phyloP scores from a whole-genome alignment of 2,113 vertebrate genomes.

The Lophius piscatorius region DNA sequence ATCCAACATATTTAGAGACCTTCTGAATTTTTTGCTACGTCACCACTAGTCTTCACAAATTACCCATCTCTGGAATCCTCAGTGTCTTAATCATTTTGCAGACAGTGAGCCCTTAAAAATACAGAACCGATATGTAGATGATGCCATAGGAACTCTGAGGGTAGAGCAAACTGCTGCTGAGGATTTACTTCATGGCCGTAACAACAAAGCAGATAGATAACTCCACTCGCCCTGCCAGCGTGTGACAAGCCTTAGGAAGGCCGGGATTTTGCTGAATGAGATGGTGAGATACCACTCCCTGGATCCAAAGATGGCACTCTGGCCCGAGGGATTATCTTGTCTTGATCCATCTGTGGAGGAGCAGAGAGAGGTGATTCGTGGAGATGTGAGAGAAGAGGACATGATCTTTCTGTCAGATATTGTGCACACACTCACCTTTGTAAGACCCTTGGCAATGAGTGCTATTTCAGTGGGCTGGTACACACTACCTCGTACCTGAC shows the following conservation, averaged over 20 bases:
- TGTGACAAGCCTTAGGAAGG: constrained; percentile 23
- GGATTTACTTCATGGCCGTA: background rate
- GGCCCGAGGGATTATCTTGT: constrained; percentile 80
- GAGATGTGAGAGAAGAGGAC: background rate
- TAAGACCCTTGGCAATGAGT: constrained; percentile 85
- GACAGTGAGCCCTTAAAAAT: too few relatives aligned
- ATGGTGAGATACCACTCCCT: constrained; percentile 77
- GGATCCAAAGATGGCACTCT: constrained; percentile 71
- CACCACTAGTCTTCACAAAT: too few relatives aligned
- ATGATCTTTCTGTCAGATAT: background rate
- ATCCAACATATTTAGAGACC: too few relatives aligned
- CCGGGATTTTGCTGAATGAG: constrained; percentile 75
- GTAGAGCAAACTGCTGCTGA: background rate
- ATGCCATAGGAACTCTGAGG: background rate
- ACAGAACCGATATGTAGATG: too few relatives aligned
- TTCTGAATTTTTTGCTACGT: too few relatives aligned
- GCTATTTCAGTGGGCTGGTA: constrained; percentile 95
- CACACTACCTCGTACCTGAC: constrained; percentile 84
- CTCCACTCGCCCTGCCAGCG: too few relatives aligned
- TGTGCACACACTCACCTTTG: constrained; percentile 67
- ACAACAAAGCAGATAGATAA: background rate
- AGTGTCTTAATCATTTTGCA: too few relatives aligned
- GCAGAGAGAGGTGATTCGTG: background rate
- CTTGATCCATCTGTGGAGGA: constrained; percentile 76
- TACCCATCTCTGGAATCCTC: too few relatives aligned